Evolutionary conservation across 2,888 invertebrate genomes (phyloP).

Genomic region (Hoplodrina blanda): DNA sequence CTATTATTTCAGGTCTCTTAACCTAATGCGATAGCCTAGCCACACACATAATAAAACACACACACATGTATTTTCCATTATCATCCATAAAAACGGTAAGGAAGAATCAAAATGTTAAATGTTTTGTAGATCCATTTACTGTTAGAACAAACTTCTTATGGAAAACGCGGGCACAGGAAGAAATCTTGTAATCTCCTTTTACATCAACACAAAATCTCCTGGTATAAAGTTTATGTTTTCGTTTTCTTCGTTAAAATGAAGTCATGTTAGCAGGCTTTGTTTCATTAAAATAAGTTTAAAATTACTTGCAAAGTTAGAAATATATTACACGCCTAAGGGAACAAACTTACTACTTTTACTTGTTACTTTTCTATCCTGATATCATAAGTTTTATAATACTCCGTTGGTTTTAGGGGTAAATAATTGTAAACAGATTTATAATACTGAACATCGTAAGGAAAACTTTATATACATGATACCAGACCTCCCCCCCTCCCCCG

Average conservation of each 20-base stretch:
- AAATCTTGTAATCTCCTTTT: constrained; percentile 24
- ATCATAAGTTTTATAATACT: constrained; percentile 8
- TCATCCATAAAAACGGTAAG: not conserved
- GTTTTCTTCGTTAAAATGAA: constrained; percentile 18
- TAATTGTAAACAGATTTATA: too few relatives aligned
- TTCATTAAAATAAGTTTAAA: constrained; percentile 50
- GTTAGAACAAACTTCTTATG: not conserved
- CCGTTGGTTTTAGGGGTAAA: not conserved
- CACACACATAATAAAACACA: too few relatives aligned
- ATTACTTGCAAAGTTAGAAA: constrained; percentile 30
- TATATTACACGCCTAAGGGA: constrained; percentile 28
- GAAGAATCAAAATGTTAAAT: too few relatives aligned
- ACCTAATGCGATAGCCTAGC: too few relatives aligned
- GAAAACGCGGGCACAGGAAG: not conserved
- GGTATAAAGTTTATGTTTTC: constrained; percentile 28
- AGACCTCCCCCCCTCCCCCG: too few relatives aligned
- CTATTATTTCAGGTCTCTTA: too few relatives aligned
- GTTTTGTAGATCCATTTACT: not conserved
- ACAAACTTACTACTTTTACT: constrained; percentile 17
- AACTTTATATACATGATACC: too few relatives aligned
- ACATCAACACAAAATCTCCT: constrained; percentile 23
- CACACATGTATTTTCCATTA: too few relatives aligned
- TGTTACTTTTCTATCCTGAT: constrained; percentile 8
- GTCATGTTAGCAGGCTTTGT: constrained; percentile 38
- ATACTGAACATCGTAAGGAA: too few relatives aligned